Percentiles rank a stretch among this genome's conserved stretches.
These are phyloP conservation scores for Linhomoeus sp. DNA, from an alignment of 2,888 invertebrate species.

Conservation along the genomic window DNA sequence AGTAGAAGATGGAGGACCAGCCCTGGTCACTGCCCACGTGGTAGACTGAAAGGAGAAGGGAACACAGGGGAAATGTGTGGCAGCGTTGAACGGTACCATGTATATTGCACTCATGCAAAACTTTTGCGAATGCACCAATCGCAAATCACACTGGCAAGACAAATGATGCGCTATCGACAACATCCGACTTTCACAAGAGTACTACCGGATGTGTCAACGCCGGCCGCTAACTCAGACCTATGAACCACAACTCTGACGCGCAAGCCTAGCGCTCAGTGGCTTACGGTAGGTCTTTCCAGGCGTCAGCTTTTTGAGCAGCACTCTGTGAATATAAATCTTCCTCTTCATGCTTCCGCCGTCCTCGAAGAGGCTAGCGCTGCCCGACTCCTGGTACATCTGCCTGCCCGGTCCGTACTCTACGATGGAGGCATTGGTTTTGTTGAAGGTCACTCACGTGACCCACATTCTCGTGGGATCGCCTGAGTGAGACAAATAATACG, in stretches of 20 bases:
- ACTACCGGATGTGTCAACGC: not conserved
- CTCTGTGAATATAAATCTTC: constrained; percentile 56
- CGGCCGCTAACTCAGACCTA: not conserved
- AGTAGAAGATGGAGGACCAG: constrained; percentile 58
- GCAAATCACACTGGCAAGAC: too few species aligned
- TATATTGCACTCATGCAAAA: too few species aligned
- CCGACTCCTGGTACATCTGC: constrained; percentile 27
- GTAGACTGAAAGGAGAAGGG: constrained; percentile 17
- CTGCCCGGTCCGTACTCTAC: constrained; percentile 52
- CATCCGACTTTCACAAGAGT: too few species aligned
- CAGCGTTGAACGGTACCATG: too few species aligned
- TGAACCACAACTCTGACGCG: not conserved
- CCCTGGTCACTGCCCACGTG: constrained; percentile 36
- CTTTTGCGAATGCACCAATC: too few species aligned
- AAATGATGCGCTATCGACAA: too few species aligned
- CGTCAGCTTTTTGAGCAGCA: constrained; percentile 32
- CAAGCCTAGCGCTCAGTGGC: not conserved
- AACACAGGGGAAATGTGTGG: not conserved
- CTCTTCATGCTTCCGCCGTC: constrained; percentile 49
- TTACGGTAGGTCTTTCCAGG: constrained; percentile 6
- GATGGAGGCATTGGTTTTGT: constrained; percentile 43
- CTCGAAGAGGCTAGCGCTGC: constrained; percentile 43
- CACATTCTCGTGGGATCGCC: constrained; percentile 47
- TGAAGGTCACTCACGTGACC: constrained; percentile 61
- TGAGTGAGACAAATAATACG: constrained; percentile 25